These are phyloP conservation scores for Eurystomus gularis DNA, from an alignment of 2,113 vertebrate species.

Conservation along the genomic window DNA sequence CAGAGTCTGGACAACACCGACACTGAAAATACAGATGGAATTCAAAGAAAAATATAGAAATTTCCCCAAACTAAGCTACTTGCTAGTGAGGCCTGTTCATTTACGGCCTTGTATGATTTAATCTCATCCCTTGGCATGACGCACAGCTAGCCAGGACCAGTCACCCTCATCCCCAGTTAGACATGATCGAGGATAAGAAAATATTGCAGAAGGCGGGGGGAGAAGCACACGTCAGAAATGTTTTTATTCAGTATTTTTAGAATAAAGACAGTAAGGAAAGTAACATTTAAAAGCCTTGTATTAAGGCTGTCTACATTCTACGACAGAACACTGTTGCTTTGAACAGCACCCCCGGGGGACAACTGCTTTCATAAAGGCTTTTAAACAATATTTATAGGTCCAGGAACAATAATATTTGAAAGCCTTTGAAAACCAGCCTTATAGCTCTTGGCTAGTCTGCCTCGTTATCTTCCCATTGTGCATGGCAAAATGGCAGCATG, in stretches of 20 bases:
- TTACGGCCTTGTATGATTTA: not conserved
- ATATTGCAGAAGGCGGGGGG: not conserved
- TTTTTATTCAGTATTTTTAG: not conserved
- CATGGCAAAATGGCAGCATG: not conserved
- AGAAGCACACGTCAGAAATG: not conserved
- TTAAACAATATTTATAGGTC: not conserved
- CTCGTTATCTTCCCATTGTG: not conserved
- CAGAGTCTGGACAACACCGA: not conserved
- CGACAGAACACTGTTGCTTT: not conserved
- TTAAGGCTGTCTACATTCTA: not conserved
- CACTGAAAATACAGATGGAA: not conserved
- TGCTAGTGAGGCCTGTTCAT: fast-evolving
- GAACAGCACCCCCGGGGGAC: not conserved
- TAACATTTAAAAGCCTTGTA: not conserved
- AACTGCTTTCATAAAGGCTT: slow-evolving; percentile 35
- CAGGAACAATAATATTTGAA: not conserved
- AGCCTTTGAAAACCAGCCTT: not conserved
- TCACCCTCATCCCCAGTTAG: not conserved
- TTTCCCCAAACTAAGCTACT: not conserved
- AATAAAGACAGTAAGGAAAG: not conserved
- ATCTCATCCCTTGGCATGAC: not conserved
- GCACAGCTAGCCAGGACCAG: not conserved
- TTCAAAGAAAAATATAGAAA: not conserved
- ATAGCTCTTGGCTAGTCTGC: not conserved
- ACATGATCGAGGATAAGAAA: not conserved